Evolutionary conservation across 2,797 vertebrate species (phyloP).

Genomic region (Anniella stebbinsi): DNA sequence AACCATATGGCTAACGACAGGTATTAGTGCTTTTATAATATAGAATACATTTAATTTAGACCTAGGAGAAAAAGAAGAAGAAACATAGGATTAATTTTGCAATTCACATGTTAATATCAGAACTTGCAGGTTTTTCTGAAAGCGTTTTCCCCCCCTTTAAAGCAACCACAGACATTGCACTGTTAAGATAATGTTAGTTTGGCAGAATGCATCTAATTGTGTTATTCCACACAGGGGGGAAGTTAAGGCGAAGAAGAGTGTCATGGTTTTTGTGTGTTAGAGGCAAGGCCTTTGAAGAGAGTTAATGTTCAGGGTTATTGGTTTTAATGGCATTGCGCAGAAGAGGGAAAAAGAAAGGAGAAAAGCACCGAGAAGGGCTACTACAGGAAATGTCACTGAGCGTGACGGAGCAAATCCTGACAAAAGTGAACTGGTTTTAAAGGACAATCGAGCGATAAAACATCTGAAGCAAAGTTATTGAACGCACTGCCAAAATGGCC

Average conservation of each 20-base stretch:
- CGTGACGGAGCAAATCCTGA: conserved; percentile 66
- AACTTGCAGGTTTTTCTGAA: conserved; percentile 38
- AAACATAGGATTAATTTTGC: conserved; percentile 74
- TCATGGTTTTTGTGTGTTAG: conserved; percentile 72
- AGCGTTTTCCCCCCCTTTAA: conserved; percentile 57
- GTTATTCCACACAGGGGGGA: conserved; percentile 69
- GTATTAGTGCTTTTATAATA: conserved; percentile 66
- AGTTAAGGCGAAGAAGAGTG: conserved; percentile 59
- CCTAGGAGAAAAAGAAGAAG: conserved; percentile 62
- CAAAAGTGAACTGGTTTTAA: conserved; percentile 60
- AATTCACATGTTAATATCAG: conserved; percentile 62
- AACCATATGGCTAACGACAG: conserved; percentile 58
- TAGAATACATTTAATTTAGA: conserved; percentile 68
- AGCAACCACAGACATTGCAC: conserved; percentile 92
- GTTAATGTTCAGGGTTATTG: conserved; percentile 79
- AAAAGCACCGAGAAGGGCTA: conserved; percentile 60
- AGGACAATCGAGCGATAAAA: conserved; percentile 75
- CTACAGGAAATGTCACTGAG: conserved; percentile 67
- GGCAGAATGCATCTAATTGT: conserved; percentile 72
- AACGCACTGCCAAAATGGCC: conserved; percentile 79
- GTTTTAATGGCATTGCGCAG: conserved; percentile 77
- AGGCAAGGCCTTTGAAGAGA: conserved; percentile 80
- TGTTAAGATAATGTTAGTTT: conserved; percentile 79
- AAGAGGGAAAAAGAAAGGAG: conserved; percentile 62
- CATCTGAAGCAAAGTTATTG: conserved; percentile 77